Percentiles rank a stretch among this genome's conserved stretches.
Conservation (phyloP, 2,888 invertebrate genomes). For the Pyrgus malvae region DNA sequence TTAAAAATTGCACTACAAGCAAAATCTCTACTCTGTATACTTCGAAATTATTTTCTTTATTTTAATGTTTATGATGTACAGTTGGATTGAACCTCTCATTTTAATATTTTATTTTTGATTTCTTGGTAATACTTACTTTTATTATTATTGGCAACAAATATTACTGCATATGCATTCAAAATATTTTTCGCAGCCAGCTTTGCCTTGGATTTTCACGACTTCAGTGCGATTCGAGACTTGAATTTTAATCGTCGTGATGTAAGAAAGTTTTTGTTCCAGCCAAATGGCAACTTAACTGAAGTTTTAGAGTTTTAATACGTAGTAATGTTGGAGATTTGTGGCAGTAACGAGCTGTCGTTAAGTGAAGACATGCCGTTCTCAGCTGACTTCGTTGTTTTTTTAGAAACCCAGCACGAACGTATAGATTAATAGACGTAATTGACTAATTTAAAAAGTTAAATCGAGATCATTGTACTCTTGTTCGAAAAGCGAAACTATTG, state of each 20-base stretch:
- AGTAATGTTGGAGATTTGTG: constrained; percentile 77
- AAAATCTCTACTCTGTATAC: no score
- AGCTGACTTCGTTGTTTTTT: constrained; percentile 49
- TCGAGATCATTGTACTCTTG: constrained; percentile 39
- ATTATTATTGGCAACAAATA: no score
- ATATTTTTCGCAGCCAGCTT: constrained; percentile 31
- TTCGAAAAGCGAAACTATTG: constrained; percentile 3
- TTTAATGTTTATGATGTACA: no score
- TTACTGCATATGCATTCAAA: neutral
- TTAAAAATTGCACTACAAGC: no score
- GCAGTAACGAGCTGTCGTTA: constrained; percentile 75
- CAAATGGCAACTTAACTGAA: constrained; percentile 69
- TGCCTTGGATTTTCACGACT: constrained; percentile 40
- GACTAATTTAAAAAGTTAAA: constrained; percentile 47
- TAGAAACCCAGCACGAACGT: no score
- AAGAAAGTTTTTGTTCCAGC: constrained; percentile 74
- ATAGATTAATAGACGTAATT: no score
- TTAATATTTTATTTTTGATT: no score
- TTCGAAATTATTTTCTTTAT: no score
- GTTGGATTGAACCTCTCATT: no score
- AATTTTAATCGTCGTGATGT: constrained; percentile 76
- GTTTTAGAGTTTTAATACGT: constrained; percentile 79
- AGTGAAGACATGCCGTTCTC: constrained; percentile 58
- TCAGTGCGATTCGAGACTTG: constrained; percentile 56
- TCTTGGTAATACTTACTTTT: no score